Percentiles rank a stretch among this genome's conserved stretches.
Conservation (phyloP, 2,888 invertebrate species). For the Steinernema hermaphroditum region DNA sequence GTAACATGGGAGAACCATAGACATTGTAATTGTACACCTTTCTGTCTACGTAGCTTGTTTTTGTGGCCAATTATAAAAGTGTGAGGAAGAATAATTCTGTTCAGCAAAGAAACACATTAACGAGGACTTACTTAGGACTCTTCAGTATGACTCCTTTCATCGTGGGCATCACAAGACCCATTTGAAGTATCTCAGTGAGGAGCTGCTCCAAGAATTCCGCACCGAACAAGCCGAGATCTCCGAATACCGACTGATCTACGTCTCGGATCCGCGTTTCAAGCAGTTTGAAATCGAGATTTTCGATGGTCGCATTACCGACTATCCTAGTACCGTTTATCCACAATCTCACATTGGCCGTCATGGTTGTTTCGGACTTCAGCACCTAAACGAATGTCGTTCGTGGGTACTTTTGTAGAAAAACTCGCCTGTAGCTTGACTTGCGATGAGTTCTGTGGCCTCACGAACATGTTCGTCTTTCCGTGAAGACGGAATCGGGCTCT, state of each 20-base stretch:
- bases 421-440: conserved; percentile 53
- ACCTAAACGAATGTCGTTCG: conserved; percentile 43
- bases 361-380: conserved; percentile 60
- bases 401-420: no score
- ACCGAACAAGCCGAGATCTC: conserved; percentile 65
- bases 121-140: conserved; percentile 58
- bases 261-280: conserved; percentile 56
- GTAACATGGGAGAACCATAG: no score
- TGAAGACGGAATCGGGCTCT: conserved; percentile 63
- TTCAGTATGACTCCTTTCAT: conserved; percentile 63
- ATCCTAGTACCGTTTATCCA: conserved; percentile 57
- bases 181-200: conserved; percentile 63
- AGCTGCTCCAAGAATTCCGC: conserved; percentile 65
- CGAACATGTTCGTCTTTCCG: conserved; percentile 62
- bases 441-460: conserved; percentile 52
- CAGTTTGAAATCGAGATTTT: conserved; percentile 64
- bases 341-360: conserved; percentile 64
- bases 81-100: no score
- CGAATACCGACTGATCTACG: conserved; percentile 63
- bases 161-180: conserved; percentile 62
- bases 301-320: conserved; percentile 64
- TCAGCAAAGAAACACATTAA: conserved; percentile 21
- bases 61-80: no score
- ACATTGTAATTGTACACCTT: no score
- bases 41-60: no score